Evolutionary conservation across 2,888 invertebrate species (phyloP), one percentile per base, ranked within the genome.

Genomic region (Galeopsomyia nigrocyanea): DNA sequence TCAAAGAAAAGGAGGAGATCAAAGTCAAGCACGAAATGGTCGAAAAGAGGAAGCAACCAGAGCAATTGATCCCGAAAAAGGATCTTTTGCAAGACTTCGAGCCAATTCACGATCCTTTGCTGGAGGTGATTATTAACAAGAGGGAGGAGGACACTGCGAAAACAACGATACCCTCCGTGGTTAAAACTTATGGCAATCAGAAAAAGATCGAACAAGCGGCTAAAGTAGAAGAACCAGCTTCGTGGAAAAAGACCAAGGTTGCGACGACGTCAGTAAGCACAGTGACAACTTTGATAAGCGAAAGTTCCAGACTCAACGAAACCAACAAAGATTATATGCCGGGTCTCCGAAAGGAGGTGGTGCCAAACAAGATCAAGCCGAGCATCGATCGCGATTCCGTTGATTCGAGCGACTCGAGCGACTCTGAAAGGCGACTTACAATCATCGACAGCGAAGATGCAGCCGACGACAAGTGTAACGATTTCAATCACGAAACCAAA

Each of bases 401-500:
- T 39, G 90, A 90, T 53, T 91, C 90, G 13, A 88, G 89, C 0
- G 91, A 91, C 73, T 90, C 90, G 79, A 91, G 90, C 62, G 92
- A 92, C 82, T 91, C 91, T 0, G 92, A 91, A 77, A 88, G 90
- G 71, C 87, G 90, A 10, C 82, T 92, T 22, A 88, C 92, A 0
- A 92, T 92, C 61, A 91, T 83, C 80, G 87, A 80, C 79, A 87
- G 78, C 57, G 73, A 76, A 14, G 79, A 79, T 1, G 78, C 77
- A 16, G 70, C 67, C 7, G 80, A 80, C 2, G 80, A 79, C 0
- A 79, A 79, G 61, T 62, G 53, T 14, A 75, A 63, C 49, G 75
- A 72, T 21, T 63, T 72, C 14, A 51, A 58, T 6, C 26, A 49
- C 7, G 75, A 75, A 9, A 13, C 51, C 13, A 77, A 64, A 56